These are phyloP conservation scores for Drosophila busckii DNA, from an alignment of 1,140 invertebrate species.

Conservation along the genomic window DNA sequence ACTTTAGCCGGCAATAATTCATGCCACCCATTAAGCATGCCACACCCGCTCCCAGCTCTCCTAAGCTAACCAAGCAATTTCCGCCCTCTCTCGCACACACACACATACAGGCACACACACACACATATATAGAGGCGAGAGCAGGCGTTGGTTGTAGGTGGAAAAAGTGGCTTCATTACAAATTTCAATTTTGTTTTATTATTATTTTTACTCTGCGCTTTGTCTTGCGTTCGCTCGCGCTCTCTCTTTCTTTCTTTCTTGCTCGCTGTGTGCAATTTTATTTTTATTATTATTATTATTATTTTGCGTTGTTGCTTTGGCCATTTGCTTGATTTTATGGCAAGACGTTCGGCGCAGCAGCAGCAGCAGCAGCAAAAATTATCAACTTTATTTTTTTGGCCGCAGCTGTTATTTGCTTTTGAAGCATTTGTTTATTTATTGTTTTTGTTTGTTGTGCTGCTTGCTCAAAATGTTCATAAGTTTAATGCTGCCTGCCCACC, in stretches of 20 bases:
- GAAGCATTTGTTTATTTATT: conserved; percentile 20
- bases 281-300: conserved; percentile 67
- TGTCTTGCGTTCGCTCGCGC: conserved; percentile 7
- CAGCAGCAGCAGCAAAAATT: conserved; percentile 45
- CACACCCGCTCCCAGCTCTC: background rate
- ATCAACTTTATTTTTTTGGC: conserved; percentile 26
- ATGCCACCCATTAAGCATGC: conserved; percentile 66
- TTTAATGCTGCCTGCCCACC: too few species aligned
- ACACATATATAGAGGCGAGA: conserved; percentile 1
- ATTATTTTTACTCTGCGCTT: conserved; percentile 41
- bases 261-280: conserved; percentile 47
- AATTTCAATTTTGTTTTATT: conserved; percentile 77
- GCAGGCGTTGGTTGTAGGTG: conserved; percentile 18
- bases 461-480: too few species aligned
- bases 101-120: conserved; percentile 11
- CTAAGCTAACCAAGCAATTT: conserved; percentile 40
- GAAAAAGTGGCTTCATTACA: conserved; percentile 74
- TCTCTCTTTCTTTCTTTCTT: conserved; percentile 1
- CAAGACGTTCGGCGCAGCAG: background rate
- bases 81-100: conserved; percentile 51
- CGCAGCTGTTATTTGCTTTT: conserved; percentile 45
- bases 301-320: conserved; percentile 45
- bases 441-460: background rate
- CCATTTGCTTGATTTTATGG: conserved; percentile 28
- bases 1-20: conserved; percentile 74